A percentile compares a stretch with the other conserved stretches of the same genome.
These are phyloP conservation scores for Burhinus bistriatus DNA, from an alignment of 2,113 vertebrate species.

Conservation along the genomic window DNA sequence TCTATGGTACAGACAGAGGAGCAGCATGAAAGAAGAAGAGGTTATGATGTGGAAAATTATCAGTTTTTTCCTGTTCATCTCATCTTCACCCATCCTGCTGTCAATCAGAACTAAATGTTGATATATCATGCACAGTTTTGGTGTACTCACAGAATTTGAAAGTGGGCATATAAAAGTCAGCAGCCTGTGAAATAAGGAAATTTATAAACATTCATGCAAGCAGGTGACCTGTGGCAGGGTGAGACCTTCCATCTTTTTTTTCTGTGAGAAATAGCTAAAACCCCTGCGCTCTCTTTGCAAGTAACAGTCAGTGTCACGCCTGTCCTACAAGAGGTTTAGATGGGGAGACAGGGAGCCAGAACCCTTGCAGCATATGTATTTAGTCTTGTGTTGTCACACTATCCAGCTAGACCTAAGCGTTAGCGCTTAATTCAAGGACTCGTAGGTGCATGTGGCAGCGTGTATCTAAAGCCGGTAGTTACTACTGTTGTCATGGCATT, in stretches of 20 bases:
- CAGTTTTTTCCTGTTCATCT: neutral
- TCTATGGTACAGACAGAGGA: neutral
- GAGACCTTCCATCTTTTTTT: neutral
- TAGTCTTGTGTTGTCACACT: neutral
- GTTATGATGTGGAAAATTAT: slow-evolving; percentile 20
- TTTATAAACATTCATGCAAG: neutral
- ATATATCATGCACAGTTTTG: neutral
- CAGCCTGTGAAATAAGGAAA: neutral
- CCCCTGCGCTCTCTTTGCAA: neutral
- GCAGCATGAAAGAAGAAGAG: neutral
- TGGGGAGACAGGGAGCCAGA: neutral
- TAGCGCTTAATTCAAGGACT: neutral
- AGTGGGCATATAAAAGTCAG: neutral
- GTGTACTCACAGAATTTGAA: neutral
- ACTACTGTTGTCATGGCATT: neutral
- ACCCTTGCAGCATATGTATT: neutral
- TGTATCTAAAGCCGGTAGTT: neutral
- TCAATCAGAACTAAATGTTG: slow-evolving; percentile 1
- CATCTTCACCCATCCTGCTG: neutral
- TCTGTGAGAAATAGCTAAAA: neutral
- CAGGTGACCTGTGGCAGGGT: neutral
- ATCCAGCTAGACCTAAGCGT: neutral
- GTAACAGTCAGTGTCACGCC: rapidly evolving
- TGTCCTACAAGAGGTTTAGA: neutral
- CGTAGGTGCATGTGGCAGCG: neutral